Conservation (phyloP, 2,888 invertebrate genomes). For the Chrysotoxum bicinctum region DNA sequence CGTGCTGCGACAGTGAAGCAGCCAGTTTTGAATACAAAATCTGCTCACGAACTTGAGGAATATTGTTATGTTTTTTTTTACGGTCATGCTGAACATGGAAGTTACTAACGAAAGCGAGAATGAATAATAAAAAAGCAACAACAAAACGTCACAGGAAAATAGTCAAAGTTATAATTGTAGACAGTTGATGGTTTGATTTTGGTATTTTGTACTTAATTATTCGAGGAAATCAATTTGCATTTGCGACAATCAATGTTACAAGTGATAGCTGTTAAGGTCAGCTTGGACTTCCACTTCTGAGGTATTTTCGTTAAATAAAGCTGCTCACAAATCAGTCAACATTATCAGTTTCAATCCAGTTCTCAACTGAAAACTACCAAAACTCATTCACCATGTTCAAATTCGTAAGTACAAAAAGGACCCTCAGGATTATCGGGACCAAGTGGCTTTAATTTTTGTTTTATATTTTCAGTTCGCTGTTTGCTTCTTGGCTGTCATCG, state of each 20-base stretch:
- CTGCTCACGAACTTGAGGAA: background rate
- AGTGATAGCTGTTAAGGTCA: too few species aligned
- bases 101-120: background rate
- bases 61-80: background rate
- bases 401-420: conserved; percentile 39
- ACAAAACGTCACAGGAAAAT: background rate
- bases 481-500: conserved; percentile 53
- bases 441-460: background rate
- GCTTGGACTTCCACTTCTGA: too few species aligned
- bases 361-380: conserved; percentile 18
- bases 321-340: background rate
- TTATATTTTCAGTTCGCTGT: conserved; percentile 36
- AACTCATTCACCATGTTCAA: conserved; percentile 53
- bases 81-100: conserved; percentile 28
- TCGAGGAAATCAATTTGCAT: background rate
- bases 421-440: background rate
- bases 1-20: background rate
- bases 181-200: background rate
- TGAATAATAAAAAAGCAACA: background rate
- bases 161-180: background rate
- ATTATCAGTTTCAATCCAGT: conserved; percentile 36
- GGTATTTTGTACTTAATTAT: background rate
- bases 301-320: conserved; percentile 35
- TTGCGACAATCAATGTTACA: too few species aligned
- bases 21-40: conserved; percentile 25